phyloP scores from a whole-genome alignment of 1,140 invertebrate species.

The Platorchestia sp. region DNA sequence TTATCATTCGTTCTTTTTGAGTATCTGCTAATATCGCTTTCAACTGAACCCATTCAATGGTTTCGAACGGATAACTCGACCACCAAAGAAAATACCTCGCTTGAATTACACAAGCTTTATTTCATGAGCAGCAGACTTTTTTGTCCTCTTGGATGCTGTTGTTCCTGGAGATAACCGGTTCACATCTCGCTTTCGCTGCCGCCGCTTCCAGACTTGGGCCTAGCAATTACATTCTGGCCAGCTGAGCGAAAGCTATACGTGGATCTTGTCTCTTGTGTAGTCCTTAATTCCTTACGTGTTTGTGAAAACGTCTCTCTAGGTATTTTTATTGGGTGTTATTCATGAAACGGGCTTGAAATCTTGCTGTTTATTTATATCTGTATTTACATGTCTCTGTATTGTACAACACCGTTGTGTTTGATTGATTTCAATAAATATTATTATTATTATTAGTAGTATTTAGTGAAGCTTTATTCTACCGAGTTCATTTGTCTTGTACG shows the following conservation, averaged over 20 bases:
- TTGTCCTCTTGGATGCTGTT: neutral
- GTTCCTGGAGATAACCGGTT: conserved; percentile 4
- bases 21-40: neutral
- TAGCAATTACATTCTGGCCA: neutral
- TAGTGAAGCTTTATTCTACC: no score
- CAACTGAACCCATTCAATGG: neutral
- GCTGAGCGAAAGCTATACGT: neutral
- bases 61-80: neutral
- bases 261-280: neutral
- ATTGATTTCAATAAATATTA: no score
- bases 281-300: neutral
- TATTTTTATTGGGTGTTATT: neutral
- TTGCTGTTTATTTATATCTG: no score
- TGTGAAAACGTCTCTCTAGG: neutral
- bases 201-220: neutral
- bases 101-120: neutral
- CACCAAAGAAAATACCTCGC: neutral
- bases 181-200: conserved; percentile 3
- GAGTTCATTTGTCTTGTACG: no score
- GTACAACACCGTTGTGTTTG: no score
- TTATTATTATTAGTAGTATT: no score
- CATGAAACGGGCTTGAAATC: no score
- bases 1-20: neutral
- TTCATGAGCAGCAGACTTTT: neutral
- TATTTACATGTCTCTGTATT: no score